A percentile compares a stretch with the other conserved stretches of the same genome.
phyloP scores from a whole-genome alignment of 2,888 invertebrate genomes.

The Patella caerulea region DNA sequence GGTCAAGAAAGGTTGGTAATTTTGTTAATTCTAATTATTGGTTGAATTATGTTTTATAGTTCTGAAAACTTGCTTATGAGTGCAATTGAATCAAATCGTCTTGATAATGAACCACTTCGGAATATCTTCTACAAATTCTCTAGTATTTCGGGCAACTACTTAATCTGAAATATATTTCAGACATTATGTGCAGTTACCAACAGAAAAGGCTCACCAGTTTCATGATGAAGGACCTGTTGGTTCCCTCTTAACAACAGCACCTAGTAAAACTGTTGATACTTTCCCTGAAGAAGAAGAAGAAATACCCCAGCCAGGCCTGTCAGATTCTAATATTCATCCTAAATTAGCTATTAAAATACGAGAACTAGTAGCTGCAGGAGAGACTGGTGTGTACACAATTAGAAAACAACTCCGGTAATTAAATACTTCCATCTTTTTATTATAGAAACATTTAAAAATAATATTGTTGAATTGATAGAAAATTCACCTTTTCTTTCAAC shows the following conservation, averaged over 20 bases:
- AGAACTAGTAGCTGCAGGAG: constrained; percentile 66
- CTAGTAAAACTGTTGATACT: neutral
- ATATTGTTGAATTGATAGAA: no score
- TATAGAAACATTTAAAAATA: no score
- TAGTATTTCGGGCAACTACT: neutral
- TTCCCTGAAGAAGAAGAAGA: constrained; percentile 9
- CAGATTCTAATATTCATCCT: constrained; percentile 59
- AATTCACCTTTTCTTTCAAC: no score
- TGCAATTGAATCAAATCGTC: neutral
- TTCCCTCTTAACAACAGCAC: neutral
- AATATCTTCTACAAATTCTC: neutral
- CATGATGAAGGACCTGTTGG: constrained; percentile 47
- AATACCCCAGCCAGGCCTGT: constrained; percentile 16
- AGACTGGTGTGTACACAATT: constrained; percentile 65
- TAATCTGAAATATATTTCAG: constrained; percentile 40
- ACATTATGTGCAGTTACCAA: constrained; percentile 70
- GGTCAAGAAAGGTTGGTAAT: constrained; percentile 66
- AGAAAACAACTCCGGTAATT: constrained; percentile 66
- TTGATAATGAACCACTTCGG: no score
- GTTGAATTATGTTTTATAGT: no score
- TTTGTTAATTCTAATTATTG: neutral
- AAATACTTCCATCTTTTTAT: neutral
- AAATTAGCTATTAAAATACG: constrained; percentile 65
- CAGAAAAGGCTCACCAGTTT: constrained; percentile 69
- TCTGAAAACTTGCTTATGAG: neutral